Evolutionary conservation across 2,888 invertebrate species (phyloP).

Genomic region (Tricholauxania praeusta): DNA sequence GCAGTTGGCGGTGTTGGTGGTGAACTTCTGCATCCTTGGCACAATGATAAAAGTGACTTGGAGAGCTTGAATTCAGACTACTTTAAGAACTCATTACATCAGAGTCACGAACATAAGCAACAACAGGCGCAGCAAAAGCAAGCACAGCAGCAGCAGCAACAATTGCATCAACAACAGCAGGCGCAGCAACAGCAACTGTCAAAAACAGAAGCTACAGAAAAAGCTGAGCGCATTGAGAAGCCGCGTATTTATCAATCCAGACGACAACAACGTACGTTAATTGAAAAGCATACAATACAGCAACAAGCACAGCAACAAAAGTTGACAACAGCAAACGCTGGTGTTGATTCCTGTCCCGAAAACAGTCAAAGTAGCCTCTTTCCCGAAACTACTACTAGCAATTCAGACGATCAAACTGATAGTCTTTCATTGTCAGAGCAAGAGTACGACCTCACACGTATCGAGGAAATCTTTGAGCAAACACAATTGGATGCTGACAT

Average conservation of each 20-base stretch:
- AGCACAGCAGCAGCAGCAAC: slow-evolving; percentile 26
- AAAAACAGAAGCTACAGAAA: slow-evolving; percentile 50
- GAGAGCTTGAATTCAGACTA: slow-evolving; percentile 68
- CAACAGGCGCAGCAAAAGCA: slow-evolving; percentile 40
- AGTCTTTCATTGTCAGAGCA: slow-evolving; percentile 63
- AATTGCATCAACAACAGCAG: slow-evolving; percentile 38
- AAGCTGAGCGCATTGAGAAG: slow-evolving; percentile 57
- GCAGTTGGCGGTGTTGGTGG: slow-evolving; percentile 52
- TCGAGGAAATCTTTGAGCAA: slow-evolving; percentile 61
- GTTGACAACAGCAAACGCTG: slow-evolving; percentile 45
- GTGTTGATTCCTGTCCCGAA: slow-evolving; percentile 62
- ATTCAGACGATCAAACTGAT: slow-evolving; percentile 66
- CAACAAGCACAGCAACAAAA: slow-evolving; percentile 39
- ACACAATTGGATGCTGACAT: slow-evolving; percentile 47
- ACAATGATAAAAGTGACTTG: slow-evolving; percentile 68
- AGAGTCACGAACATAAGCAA: slow-evolving; percentile 55
- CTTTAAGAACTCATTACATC: slow-evolving; percentile 67
- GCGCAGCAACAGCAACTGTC: slow-evolving; percentile 45
- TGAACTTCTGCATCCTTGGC: slow-evolving; percentile 63
- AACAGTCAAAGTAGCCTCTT: slow-evolving; percentile 65
- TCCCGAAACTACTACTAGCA: slow-evolving; percentile 66
- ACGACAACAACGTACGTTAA: slow-evolving; percentile 49
- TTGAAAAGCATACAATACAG: slow-evolving; percentile 39
- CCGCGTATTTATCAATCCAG: slow-evolving; percentile 63
- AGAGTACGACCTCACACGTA: slow-evolving; percentile 63